phyloP scores from a whole-genome alignment of 2,797 vertebrate genomes.

The Malurus leucopterus region DNA sequence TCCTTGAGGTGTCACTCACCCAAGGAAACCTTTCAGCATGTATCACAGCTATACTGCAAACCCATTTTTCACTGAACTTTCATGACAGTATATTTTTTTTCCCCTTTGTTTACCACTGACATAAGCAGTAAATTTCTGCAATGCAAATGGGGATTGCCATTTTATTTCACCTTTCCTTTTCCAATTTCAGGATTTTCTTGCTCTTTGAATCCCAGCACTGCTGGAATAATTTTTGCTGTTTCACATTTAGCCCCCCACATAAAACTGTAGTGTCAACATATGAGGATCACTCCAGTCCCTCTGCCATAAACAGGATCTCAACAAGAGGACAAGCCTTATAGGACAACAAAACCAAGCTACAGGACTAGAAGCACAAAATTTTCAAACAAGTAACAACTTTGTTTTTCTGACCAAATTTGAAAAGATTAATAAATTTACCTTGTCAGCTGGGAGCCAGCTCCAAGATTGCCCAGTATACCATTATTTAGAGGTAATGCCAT shows the following conservation, averaged over 20 bases:
- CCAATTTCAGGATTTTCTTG: neutral
- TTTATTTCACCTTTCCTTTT: neutral
- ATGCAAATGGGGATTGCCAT: neutral
- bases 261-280: neutral
- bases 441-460: neutral
- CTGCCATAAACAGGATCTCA: neutral
- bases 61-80: neutral
- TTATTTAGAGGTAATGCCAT: neutral
- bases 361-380: neutral
- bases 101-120: neutral
- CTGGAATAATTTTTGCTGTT: neutral
- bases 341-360: neutral
- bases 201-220: neutral
- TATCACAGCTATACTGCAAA: neutral
- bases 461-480: neutral
- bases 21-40: neutral
- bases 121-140: neutral
- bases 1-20: neutral
- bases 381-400: neutral
- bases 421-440: neutral
- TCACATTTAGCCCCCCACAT: neutral
- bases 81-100: neutral
- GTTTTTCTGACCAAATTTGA: neutral
- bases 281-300: accelerated
- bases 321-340: neutral